A percentile compares a stretch with the other conserved stretches of the same genome.
Conservation (phyloP, 2,113 vertebrate species). For the Mola mola region DNA sequence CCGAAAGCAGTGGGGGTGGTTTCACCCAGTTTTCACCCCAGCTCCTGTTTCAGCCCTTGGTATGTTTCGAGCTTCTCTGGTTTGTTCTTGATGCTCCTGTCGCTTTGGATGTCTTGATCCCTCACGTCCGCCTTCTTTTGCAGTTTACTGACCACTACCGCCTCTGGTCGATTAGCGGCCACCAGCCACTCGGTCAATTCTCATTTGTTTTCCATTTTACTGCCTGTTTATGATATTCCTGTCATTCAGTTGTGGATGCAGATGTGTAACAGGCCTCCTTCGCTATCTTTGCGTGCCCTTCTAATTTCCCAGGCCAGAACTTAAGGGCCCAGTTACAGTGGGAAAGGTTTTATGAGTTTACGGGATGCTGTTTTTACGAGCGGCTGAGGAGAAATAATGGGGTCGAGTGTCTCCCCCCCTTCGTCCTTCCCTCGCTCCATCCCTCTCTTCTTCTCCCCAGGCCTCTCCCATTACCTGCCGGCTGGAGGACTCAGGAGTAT, state of each 20-base stretch:
- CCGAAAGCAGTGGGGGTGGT: too few relatives aligned
- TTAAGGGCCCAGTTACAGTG: constrained; percentile 67
- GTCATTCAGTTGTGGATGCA: constrained; percentile 17
- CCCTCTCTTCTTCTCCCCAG: constrained; percentile 63
- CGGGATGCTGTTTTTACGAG: constrained; percentile 78
- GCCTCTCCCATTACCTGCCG: constrained; percentile 79
- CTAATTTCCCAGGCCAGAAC: constrained; percentile 59
- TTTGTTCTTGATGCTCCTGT: too few relatives aligned
- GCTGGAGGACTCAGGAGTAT: constrained; percentile 79
- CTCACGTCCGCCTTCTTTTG: too few relatives aligned
- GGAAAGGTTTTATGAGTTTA: constrained; percentile 75
- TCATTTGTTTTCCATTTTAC: too few relatives aligned
- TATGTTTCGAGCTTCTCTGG: too few relatives aligned
- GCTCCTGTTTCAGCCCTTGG: too few relatives aligned
- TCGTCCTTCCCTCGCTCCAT: constrained; percentile 66
- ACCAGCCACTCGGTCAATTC: too few relatives aligned
- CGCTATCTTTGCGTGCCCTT: constrained; percentile 48
- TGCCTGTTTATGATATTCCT: too few relatives aligned
- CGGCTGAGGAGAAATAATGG: constrained; percentile 77
- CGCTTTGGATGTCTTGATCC: too few relatives aligned
- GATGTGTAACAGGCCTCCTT: constrained; percentile 28
- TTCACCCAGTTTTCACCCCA: too few relatives aligned
- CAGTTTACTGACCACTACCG: too few relatives aligned
- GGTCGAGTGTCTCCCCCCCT: constrained; percentile 75
- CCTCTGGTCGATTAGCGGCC: too few relatives aligned